Evolutionary conservation across 1,140 invertebrate species (phyloP).

Genomic region (Ceratoteleas bidentatus): DNA sequence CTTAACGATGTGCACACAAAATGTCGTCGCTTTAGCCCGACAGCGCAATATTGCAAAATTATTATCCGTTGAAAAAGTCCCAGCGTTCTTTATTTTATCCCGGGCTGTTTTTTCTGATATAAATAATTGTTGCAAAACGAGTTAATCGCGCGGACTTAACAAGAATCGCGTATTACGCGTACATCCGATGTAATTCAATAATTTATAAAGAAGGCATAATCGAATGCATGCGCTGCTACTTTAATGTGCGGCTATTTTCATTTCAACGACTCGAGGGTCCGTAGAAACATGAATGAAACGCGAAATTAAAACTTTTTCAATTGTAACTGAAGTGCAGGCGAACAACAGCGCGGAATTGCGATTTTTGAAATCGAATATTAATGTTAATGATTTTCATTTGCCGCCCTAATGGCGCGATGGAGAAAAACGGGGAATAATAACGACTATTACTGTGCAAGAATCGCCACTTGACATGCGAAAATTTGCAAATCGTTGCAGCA

Average conservation of each 20-base stretch:
- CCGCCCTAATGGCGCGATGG: too few relatives aligned
- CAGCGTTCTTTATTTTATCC: neutral
- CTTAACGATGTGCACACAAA: constrained; percentile 58
- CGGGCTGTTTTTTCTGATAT: neutral
- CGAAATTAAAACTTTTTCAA: neutral
- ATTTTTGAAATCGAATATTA: too few relatives aligned
- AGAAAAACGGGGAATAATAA: too few relatives aligned
- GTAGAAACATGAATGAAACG: neutral
- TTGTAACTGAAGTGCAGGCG: neutral
- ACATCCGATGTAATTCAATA: constrained; percentile 7
- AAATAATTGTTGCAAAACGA: constrained; percentile 31
- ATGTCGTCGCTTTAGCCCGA: constrained; percentile 23
- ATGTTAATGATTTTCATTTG: too few relatives aligned
- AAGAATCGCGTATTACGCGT: constrained; percentile 1
- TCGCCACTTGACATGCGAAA: too few relatives aligned
- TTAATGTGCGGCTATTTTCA: neutral
- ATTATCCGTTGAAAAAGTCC: constrained; percentile 32
- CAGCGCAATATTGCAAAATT: constrained; percentile 53
- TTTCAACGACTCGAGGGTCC: neutral
- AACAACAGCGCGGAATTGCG: too few relatives aligned
- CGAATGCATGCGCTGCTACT: neutral
- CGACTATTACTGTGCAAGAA: too few relatives aligned
- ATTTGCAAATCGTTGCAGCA: too few relatives aligned
- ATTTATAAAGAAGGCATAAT: constrained; percentile 11
- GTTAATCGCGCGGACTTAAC: constrained; percentile 14